A percentile compares a stretch with the other conserved stretches of the same genome.
phyloP scores from a whole-genome alignment of 2,888 invertebrate genomes.

The Lepeophtheirus nordmannii region DNA sequence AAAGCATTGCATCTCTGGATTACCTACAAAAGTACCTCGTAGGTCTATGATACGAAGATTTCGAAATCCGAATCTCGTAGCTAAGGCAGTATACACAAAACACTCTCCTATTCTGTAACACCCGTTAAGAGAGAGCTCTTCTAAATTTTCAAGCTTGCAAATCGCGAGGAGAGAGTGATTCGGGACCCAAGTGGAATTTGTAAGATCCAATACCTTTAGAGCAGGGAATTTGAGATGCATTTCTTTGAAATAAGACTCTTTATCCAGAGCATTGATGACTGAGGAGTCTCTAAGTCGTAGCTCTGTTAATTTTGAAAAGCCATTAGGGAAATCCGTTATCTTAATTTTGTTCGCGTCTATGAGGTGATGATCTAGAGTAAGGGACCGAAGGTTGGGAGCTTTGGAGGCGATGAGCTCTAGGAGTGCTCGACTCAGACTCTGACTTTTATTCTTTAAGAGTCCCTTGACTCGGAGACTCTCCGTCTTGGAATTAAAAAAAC shows the following conservation, averaged over 20 bases:
- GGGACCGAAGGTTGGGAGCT: background rate
- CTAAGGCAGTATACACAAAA: conserved; percentile 19
- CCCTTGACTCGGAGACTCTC: background rate
- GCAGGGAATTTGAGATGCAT: background rate
- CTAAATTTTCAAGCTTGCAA: conserved; percentile 1
- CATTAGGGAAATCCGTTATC: background rate
- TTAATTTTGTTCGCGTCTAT: conserved; percentile 6
- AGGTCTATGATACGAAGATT: conserved; percentile 9
- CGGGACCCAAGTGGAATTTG: background rate
- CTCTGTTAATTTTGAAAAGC: background rate
- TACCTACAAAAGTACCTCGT: conserved; percentile 6
- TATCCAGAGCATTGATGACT: conserved; percentile 1
- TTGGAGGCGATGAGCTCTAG: background rate
- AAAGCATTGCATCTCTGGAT: conserved; percentile 18
- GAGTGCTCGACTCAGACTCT: background rate
- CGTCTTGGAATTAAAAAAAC: background rate
- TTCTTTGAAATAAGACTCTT: conserved; percentile 6
- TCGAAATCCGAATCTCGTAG: conserved; percentile 17
- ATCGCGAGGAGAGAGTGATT: conserved; percentile 20
- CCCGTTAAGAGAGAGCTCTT: conserved; percentile 3
- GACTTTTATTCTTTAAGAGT: background rate
- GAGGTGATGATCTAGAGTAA: background rate
- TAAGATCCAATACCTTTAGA: background rate
- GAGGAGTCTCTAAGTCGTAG: background rate
- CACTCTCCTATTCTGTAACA: conserved; percentile 13